Conservation (phyloP, 2,113 vertebrate genomes). For the Abramis brama region DNA sequence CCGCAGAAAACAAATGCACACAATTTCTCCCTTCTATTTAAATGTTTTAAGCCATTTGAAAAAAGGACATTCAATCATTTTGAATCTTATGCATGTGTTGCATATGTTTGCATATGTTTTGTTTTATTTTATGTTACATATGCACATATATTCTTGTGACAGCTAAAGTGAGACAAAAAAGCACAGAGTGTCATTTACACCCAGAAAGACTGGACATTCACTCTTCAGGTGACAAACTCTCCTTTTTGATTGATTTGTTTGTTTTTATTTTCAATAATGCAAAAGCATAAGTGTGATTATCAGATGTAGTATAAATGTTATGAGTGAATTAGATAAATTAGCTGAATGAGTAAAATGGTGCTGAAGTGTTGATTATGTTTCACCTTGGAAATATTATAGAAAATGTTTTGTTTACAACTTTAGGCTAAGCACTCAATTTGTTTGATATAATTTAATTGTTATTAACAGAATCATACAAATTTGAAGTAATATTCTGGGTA, state of each 20-base stretch:
- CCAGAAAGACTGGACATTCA: not conserved
- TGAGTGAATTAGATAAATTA: not conserved
- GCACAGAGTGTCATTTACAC: not conserved
- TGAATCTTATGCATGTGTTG: not conserved
- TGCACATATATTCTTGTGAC: not conserved
- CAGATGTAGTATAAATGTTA: not conserved
- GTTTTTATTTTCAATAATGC: not conserved
- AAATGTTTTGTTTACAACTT: not conserved
- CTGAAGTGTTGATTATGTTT: not conserved
- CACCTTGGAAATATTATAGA: not conserved
- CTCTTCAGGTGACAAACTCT: not conserved
- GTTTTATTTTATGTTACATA: not conserved
- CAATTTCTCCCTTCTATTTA: not conserved
- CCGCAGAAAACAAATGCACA: not conserved
- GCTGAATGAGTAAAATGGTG: not conserved
- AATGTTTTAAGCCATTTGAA: not conserved
- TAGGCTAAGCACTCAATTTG: not conserved
- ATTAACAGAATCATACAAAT: not conserved
- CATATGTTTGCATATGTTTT: not conserved
- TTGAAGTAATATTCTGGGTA: too few species aligned
- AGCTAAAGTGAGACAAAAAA: not conserved
- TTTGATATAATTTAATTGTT: not conserved
- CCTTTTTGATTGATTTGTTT: not conserved
- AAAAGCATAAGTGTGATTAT: not conserved
- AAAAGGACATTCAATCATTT: not conserved